These are phyloP conservation scores for Cossypha heuglini DNA, from an alignment of 2,797 vertebrate species.

Conservation along the genomic window DNA sequence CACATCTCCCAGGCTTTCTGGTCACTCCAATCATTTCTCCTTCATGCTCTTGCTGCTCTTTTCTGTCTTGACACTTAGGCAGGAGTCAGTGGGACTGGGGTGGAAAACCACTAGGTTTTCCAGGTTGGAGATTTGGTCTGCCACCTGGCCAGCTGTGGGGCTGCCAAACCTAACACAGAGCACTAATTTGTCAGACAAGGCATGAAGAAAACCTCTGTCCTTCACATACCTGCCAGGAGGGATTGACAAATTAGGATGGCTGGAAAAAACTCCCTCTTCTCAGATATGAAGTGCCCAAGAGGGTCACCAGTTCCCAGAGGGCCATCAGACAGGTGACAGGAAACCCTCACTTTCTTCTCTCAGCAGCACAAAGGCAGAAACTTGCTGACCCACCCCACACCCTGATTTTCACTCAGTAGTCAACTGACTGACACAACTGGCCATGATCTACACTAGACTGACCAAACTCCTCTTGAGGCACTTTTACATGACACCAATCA, in stretches of 20 bases:
- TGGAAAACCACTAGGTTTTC: not conserved
- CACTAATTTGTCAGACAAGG: not conserved
- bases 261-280: not conserved
- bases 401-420: not conserved
- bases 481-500: not conserved
- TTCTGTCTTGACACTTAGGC: not conserved
- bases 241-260: not conserved
- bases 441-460: not conserved
- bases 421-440: fast-evolving
- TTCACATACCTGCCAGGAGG: not conserved
- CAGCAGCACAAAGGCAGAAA: not conserved
- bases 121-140: not conserved
- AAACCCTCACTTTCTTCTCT: not conserved
- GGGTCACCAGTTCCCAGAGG: not conserved
- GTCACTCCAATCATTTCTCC: not conserved
- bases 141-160: not conserved
- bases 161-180: not conserved
- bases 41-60: not conserved
- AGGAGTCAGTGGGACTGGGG: not conserved
- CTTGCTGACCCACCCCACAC: not conserved
- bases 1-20: not conserved
- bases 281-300: not conserved
- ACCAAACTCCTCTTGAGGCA: not conserved
- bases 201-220: not conserved
- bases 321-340: not conserved